Evolutionary conservation across 1,140 invertebrate species (phyloP).

Genomic region (Calosoma granatense): DNA sequence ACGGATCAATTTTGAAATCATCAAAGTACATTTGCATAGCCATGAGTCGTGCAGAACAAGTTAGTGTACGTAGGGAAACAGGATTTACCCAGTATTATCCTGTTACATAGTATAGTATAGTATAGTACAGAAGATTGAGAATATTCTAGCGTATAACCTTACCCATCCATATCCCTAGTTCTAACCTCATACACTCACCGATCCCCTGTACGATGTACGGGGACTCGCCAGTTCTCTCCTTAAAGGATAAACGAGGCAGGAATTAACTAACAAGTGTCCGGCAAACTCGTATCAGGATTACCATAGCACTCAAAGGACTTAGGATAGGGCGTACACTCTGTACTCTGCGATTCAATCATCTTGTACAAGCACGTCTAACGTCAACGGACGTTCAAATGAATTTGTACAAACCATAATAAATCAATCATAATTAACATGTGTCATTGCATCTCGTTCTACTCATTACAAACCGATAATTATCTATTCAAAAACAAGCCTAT

Average conservation of each 20-base stretch:
- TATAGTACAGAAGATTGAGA: background rate
- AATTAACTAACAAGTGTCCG: slow-evolving; percentile 7
- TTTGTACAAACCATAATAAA: too few species aligned
- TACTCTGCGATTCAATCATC: too few species aligned
- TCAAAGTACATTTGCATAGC: slow-evolving; percentile 5
- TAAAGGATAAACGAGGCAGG: slow-evolving; percentile 2
- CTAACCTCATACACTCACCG: background rate
- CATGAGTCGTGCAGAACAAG: background rate
- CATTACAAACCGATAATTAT: too few species aligned
- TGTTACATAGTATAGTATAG: background rate
- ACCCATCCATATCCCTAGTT: background rate
- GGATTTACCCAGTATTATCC: slow-evolving; percentile 4
- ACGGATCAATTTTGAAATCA: slow-evolving; percentile 3
- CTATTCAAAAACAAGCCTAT: too few species aligned
- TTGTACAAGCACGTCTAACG: too few species aligned
- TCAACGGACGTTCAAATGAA: too few species aligned
- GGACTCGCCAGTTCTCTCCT: background rate
- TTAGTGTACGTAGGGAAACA: background rate
- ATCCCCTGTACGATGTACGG: too few species aligned
- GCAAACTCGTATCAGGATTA: slow-evolving; percentile 7
- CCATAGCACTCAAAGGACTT: slow-evolving; percentile 3
- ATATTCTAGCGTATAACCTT: too few species aligned
- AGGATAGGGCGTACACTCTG: background rate
- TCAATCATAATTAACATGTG: too few species aligned
- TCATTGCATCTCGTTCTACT: too few species aligned